A percentile compares a stretch with the other conserved stretches of the same genome.
phyloP scores from a whole-genome alignment of 2,113 vertebrate genomes.

The Girardinichthys multiradiatus region DNA sequence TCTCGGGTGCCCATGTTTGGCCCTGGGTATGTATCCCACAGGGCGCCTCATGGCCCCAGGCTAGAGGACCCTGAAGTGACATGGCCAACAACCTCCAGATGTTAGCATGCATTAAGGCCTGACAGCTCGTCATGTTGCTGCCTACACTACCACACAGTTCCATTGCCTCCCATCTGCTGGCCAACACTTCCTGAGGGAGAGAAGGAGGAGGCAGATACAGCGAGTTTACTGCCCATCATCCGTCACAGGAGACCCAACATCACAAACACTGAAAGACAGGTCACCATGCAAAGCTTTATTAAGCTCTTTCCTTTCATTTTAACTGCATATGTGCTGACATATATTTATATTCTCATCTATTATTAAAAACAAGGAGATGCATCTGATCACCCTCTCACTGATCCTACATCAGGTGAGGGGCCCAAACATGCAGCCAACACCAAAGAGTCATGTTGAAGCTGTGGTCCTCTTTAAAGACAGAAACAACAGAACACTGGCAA shows the following conservation, averaged over 20 bases:
- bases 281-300: not conserved
- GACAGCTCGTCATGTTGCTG: constrained; percentile 77
- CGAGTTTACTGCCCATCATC: constrained; percentile 20
- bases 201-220: not conserved
- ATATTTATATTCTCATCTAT: not conserved
- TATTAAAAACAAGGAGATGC: not conserved
- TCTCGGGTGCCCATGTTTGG: constrained; percentile 31
- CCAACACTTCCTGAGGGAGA: constrained; percentile 59
- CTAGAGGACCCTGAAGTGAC: constrained; percentile 61
- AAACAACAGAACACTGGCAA: too few species aligned
- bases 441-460: too few species aligned
- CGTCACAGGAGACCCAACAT: constrained; percentile 26
- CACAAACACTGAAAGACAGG: constrained; percentile 6
- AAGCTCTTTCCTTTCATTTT: not conserved
- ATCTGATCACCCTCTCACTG: not conserved
- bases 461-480: too few species aligned
- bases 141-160: constrained; percentile 73
- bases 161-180: constrained; percentile 79
- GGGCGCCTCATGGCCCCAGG: constrained; percentile 58
- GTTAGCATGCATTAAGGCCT: constrained; percentile 79
- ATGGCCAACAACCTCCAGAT: constrained; percentile 78
- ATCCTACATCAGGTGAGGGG: not conserved
- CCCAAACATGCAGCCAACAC: not conserved
- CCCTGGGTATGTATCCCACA: constrained; percentile 41
- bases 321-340: not conserved